phyloP scores from a whole-genome alignment of 2,113 vertebrate genomes.

The Motacilla alba region DNA sequence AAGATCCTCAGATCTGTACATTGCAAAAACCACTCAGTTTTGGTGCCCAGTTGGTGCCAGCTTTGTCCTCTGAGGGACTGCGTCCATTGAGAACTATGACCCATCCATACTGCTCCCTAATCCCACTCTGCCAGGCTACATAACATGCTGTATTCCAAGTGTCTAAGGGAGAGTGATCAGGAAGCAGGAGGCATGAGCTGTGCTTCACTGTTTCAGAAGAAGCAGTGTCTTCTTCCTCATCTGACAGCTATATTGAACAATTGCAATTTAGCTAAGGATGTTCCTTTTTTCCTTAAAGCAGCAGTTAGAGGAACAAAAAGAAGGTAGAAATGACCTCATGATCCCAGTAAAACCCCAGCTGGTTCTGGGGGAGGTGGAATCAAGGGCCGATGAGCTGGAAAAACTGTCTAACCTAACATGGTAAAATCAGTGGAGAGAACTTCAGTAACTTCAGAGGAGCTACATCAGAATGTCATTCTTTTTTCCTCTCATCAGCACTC shows the following conservation, averaged over 20 bases:
- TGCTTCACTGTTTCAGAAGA: neutral
- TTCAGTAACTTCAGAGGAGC: neutral
- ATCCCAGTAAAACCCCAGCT: neutral
- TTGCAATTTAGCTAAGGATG: neutral
- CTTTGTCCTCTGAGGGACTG: neutral
- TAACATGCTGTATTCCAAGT: neutral
- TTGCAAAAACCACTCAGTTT: neutral
- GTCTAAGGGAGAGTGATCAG: neutral
- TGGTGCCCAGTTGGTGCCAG: neutral
- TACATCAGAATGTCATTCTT: neutral
- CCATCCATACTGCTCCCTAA: neutral
- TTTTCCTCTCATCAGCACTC: neutral
- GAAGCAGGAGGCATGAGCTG: neutral
- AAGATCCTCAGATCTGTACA: neutral
- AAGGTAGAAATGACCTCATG: neutral
- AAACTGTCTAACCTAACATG: neutral
- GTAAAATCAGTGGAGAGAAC: neutral
- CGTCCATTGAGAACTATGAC: neutral
- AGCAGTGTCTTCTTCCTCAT: neutral
- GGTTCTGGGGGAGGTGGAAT: neutral
- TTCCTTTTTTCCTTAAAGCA: constrained; percentile 10
- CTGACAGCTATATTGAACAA: neutral
- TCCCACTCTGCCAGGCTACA: neutral
- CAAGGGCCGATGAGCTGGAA: neutral
- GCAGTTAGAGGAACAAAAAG: neutral